A percentile compares a stretch with the other conserved stretches of the same genome.
Conservation (phyloP, 1,140 invertebrate species). For the Drosophila punjabiensis region DNA sequence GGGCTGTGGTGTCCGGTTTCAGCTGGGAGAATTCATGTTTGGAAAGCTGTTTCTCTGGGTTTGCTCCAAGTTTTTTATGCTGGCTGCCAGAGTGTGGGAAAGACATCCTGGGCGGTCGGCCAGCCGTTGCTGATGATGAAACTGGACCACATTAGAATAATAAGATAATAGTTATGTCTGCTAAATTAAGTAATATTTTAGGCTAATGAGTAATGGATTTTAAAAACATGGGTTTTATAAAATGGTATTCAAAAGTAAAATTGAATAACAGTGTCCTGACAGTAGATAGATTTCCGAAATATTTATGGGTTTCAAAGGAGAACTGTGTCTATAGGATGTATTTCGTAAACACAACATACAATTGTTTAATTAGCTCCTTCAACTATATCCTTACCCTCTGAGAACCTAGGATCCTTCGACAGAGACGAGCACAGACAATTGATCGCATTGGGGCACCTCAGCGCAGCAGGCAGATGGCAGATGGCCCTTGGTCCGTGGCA, state of each 20-base stretch:
- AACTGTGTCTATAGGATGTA: background rate
- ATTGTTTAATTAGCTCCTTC: background rate
- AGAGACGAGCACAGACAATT: conserved; percentile 13
- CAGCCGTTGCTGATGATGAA: conserved; percentile 13
- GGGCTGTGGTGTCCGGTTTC: conserved; percentile 65
- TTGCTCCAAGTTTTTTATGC: conserved; percentile 45
- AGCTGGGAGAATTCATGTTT: conserved; percentile 44
- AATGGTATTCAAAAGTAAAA: background rate
- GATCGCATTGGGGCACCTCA: conserved; percentile 16
- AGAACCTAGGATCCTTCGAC: background rate
- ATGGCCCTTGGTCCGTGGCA: conserved; percentile 29
- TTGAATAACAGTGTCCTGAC: background rate
- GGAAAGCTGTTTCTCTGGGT: conserved; percentile 33
- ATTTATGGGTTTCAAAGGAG: background rate
- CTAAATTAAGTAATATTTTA: background rate
- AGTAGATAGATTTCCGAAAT: background rate
- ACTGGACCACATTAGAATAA: background rate
- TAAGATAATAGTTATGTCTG: background rate
- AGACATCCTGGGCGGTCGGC: conserved; percentile 38
- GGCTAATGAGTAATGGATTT: background rate
- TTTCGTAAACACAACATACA: background rate
- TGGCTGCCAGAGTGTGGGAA: conserved; percentile 17
- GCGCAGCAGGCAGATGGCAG: conserved; percentile 35
- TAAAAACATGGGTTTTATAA: too few relatives aligned
- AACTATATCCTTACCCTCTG: background rate